These are phyloP conservation scores for Gymnocheta viridis DNA, from an alignment of 2,888 invertebrate genomes.

Conservation along the genomic window DNA sequence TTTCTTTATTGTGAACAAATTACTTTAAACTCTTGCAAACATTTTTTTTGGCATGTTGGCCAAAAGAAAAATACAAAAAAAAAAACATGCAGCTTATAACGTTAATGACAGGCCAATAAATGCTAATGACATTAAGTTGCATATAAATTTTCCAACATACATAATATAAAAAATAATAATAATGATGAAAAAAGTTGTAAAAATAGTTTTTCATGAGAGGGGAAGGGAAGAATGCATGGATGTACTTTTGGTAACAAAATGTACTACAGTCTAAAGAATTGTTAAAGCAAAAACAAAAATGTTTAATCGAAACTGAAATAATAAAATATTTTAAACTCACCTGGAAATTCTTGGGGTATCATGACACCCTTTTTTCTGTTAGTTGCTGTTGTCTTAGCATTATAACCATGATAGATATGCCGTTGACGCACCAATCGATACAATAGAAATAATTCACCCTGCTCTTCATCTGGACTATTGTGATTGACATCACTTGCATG, in stretches of 20 bases:
- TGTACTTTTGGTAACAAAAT: too few relatives aligned
- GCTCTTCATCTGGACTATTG: slow-evolving; percentile 52
- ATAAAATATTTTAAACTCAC: slow-evolving; percentile 73
- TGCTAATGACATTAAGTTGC: slow-evolving; percentile 72
- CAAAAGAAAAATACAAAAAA: slow-evolving; percentile 50
- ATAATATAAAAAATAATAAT: slow-evolving; percentile 22
- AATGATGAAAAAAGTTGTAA: background rate
- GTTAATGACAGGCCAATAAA: slow-evolving; percentile 75
- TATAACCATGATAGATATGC: slow-evolving; percentile 81
- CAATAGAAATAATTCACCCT: slow-evolving; percentile 80
- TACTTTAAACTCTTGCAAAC: slow-evolving; percentile 42
- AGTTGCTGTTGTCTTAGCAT: slow-evolving; percentile 79
- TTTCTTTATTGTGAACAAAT: slow-evolving; percentile 34
- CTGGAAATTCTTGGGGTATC: slow-evolving; percentile 82
- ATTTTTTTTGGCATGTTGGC: slow-evolving; percentile 58
- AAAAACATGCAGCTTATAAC: slow-evolving; percentile 70
- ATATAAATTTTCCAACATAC: slow-evolving; percentile 64
- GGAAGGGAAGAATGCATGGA: background rate
- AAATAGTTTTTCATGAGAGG: background rate
- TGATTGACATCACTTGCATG: slow-evolving; percentile 40
- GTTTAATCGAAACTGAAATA: too few relatives aligned
- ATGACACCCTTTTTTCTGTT: slow-evolving; percentile 81
- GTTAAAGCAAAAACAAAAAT: too few relatives aligned
- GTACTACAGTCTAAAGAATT: too few relatives aligned
- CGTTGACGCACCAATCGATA: slow-evolving; percentile 80